Evolutionary conservation across 2,113 vertebrate genomes (phyloP).

Genomic region (Archocentrus centrarchus): DNA sequence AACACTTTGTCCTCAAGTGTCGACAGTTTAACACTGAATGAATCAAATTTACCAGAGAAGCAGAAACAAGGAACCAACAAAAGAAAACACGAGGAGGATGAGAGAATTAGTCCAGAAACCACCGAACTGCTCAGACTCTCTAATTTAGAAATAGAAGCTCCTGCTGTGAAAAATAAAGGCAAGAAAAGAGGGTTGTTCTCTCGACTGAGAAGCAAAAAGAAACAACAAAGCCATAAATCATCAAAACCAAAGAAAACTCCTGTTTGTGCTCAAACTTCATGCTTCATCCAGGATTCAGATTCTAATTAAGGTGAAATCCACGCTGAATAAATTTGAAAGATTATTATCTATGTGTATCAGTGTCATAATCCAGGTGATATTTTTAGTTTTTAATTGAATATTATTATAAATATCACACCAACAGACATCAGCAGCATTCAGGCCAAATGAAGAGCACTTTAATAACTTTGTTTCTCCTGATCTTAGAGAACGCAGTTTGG

Average conservation of each 20-base stretch:
- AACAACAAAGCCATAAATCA: not conserved
- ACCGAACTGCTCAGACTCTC: not conserved
- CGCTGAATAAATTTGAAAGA: not conserved
- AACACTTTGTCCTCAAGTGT: not conserved
- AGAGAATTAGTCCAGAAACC: not conserved
- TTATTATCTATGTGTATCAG: too few relatives aligned
- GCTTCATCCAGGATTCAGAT: not conserved
- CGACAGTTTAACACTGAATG: not conserved
- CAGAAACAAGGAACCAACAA: not conserved
- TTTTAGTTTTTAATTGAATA: too few relatives aligned
- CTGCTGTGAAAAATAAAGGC: too few relatives aligned
- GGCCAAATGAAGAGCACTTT: too few relatives aligned
- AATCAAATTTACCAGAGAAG: not conserved
- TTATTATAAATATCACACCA: too few relatives aligned
- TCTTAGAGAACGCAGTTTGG: too few relatives aligned
- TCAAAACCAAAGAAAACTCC: not conserved
- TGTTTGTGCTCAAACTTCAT: not conserved
- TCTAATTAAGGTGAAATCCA: not conserved
- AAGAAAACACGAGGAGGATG: not conserved
- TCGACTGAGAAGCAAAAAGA: not conserved
- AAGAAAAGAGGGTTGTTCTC: not conserved
- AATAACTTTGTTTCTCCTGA: too few relatives aligned
- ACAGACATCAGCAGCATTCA: too few relatives aligned
- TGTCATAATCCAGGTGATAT: too few relatives aligned
- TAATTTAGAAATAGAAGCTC: not conserved